Conservation (phyloP, 1,140 invertebrate genomes). For the Galleria mellonella region DNA sequence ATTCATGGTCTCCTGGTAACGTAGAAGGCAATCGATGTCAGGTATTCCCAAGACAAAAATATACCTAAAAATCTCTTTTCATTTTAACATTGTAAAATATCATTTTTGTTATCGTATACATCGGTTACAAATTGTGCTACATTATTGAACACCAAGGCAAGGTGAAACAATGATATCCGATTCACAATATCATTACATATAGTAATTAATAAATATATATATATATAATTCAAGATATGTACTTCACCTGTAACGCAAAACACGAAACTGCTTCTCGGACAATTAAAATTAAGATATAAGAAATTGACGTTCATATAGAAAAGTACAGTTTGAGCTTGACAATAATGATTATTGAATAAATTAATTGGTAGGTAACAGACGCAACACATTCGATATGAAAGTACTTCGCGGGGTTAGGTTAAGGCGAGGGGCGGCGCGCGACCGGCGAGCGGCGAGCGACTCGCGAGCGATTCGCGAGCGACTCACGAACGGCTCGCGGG, state of each 20-base stretch:
- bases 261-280: slow-evolving; percentile 38
- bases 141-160: slow-evolving; percentile 69
- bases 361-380: slow-evolving; percentile 36
- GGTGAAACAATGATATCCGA: slow-evolving; percentile 57
- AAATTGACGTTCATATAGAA: slow-evolving; percentile 62
- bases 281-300: slow-evolving; percentile 32
- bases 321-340: slow-evolving; percentile 55
- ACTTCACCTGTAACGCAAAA: slow-evolving; percentile 65
- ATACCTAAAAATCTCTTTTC: slow-evolving; percentile 67
- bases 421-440: background rate
- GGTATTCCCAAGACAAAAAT: slow-evolving; percentile 59
- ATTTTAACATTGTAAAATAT: slow-evolving; percentile 71
- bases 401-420: background rate
- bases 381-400: slow-evolving; percentile 13
- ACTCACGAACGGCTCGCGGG: background rate
- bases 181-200: slow-evolving; percentile 33
- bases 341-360: slow-evolving; percentile 24
- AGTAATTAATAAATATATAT: slow-evolving; percentile 41
- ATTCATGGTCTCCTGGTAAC: slow-evolving; percentile 39
- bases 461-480: background rate
- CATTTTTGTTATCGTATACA: slow-evolving; percentile 69
- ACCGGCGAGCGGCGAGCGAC: background rate
- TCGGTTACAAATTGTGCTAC: slow-evolving; percentile 73
- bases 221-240: slow-evolving; percentile 69
- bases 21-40: slow-evolving; percentile 57